phyloP scores from a whole-genome alignment of 2,797 vertebrate species.

The Rhinatrema bivittatum region DNA sequence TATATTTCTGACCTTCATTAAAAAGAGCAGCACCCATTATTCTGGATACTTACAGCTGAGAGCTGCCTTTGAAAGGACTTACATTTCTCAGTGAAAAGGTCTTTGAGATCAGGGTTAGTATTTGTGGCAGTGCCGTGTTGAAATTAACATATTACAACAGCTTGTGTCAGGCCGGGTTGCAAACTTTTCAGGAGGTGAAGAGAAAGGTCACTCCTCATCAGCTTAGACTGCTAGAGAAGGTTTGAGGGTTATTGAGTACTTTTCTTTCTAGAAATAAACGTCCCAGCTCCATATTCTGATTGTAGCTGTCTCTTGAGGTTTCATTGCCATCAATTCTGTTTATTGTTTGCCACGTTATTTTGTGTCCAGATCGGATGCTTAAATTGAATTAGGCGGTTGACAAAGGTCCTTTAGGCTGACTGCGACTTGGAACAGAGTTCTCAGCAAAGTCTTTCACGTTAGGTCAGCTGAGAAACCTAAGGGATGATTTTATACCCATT shows the following conservation, averaged over 20 bases:
- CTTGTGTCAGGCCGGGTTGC: constrained; percentile 39
- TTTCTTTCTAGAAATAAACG: constrained; percentile 28
- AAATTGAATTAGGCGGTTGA: constrained; percentile 25
- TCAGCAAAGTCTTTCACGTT: not conserved
- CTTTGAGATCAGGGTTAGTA: constrained; percentile 35
- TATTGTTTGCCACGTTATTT: not conserved
- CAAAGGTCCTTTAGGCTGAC: constrained; percentile 12
- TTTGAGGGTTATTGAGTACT: constrained; percentile 21
- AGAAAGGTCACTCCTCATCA: constrained; percentile 50
- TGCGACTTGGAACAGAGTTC: constrained; percentile 1
- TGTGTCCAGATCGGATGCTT: constrained; percentile 4
- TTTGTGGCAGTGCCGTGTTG: constrained; percentile 33
- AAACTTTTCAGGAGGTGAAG: constrained; percentile 34
- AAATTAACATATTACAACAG: constrained; percentile 53
- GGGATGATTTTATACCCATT: constrained; percentile 4
- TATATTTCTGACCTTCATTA: constrained; percentile 41
- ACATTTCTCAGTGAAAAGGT: constrained; percentile 32
- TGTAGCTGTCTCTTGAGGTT: constrained; percentile 1
- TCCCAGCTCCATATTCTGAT: constrained; percentile 15
- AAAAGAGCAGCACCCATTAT: constrained; percentile 16
- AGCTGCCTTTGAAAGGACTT: constrained; percentile 19
- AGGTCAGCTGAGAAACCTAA: not conserved
- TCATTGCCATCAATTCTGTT: constrained; percentile 11
- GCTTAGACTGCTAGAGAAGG: constrained; percentile 1
- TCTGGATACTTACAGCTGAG: constrained; percentile 16